Base-by-base conservation (phyloP, 2,888 invertebrate genomes). In the Capitulum mitella region DNA sequence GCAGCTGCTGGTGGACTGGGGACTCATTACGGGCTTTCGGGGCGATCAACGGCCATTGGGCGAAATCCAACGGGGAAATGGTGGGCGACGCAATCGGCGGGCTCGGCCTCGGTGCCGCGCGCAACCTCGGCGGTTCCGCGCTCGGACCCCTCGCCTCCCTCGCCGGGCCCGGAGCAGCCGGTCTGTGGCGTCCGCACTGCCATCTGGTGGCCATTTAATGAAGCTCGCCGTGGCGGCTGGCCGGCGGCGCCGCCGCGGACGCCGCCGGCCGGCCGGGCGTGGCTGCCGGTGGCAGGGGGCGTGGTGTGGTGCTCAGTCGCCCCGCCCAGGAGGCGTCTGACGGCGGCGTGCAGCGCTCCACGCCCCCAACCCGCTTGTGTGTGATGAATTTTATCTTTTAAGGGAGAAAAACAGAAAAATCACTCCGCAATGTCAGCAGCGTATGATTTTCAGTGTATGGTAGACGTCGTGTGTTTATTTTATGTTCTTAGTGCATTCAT, bases 381-480 rank as follows among this genome's bases (percentile, higher is more conserved):
- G 22, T 70, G 70, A 37, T 40, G 70, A 70, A 40, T 70, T 70
- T 34, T 70, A 70, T 70, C 70, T 70, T 70, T 37, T 70, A 70
- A 70, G 70, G 70, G 70, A 70, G 64, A 70, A 70, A 70, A 70
- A 70, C 70, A 70, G 70, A 70, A 70, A 64, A 70, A 70, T 70
- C 40, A 29, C 70, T 70, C 70, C 70, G 40, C 26, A 40, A 29
- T 70, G 70, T 70, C 70, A 70, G 70, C 37, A 37, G 70, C 70
- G 70, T 70, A 40, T 70, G 70, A 40, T 70, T 70, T 70, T 70
- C 37, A 70, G 8, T 70, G 40, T 70, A 70, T 70, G 70, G 6
- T 37, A 29, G 10, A 40, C 70, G 70, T 70, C 40, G 70, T 70
- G 70, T 40, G 70, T 70, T 70, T 70, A 70, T 70, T 70, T 70